phyloP scores from a whole-genome alignment of 2,113 vertebrate genomes.

The Equus quagga region DNA sequence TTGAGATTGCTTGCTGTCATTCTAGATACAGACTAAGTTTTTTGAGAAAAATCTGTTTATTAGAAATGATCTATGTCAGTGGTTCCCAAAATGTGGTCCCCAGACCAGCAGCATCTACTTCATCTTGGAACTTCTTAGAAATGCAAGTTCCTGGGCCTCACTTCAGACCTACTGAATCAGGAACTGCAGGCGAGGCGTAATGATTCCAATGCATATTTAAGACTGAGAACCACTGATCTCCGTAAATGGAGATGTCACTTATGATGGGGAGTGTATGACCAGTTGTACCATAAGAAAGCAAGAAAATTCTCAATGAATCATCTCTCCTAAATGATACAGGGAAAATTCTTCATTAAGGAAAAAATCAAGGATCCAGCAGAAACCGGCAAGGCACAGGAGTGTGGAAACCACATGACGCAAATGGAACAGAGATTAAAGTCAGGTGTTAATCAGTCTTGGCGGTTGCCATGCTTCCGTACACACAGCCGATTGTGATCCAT shows the following conservation, averaged over 20 bases:
- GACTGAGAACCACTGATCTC: neutral
- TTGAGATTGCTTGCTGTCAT: neutral
- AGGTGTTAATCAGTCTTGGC: neutral
- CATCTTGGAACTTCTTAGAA: neutral
- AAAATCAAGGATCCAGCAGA: neutral
- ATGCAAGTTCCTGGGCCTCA: neutral
- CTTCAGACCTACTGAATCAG: neutral
- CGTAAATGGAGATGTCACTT: neutral
- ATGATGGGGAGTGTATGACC: neutral
- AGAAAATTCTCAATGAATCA: slow-evolving; percentile 11
- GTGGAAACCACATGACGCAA: neutral
- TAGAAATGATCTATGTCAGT: neutral
- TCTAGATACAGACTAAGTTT: neutral
- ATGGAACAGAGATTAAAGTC: neutral
- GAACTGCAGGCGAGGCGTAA: neutral
- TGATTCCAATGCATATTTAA: neutral
- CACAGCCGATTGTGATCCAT: neutral
- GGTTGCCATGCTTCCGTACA: neutral
- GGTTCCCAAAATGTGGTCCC: neutral
- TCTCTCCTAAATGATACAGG: neutral
- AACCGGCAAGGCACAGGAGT: neutral
- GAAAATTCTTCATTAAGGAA: neutral
- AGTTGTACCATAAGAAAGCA: neutral
- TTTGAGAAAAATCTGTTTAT: neutral
- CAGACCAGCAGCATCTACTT: neutral